phyloP scores from a whole-genome alignment of 2,797 vertebrate genomes.

The Anguilla megastoma region DNA sequence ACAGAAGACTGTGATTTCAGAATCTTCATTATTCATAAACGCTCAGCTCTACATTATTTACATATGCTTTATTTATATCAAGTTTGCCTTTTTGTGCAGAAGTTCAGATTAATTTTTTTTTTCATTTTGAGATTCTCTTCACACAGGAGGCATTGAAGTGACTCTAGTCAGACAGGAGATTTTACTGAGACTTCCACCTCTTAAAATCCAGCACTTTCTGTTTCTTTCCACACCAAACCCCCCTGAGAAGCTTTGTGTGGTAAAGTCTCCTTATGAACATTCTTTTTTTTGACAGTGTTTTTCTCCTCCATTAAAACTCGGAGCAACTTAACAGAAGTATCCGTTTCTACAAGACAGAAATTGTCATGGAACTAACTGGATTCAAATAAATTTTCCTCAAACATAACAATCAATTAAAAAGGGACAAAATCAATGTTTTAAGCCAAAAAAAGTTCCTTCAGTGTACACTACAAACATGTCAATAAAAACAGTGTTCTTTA shows the following conservation, averaged over 20 bases:
- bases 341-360: slow-evolving; percentile 26
- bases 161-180: not conserved
- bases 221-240: slow-evolving; percentile 56
- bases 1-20: not conserved
- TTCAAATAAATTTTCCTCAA: slow-evolving; percentile 38
- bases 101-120: not conserved
- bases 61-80: not conserved
- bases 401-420: slow-evolving; percentile 49
- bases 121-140: slow-evolving; percentile 10
- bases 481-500: slow-evolving; percentile 59
- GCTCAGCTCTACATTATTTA: not conserved
- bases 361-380: slow-evolving; percentile 34
- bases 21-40: not conserved
- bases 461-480: slow-evolving; percentile 62
- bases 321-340: not conserved
- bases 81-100: not conserved
- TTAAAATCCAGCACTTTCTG: slow-evolving; percentile 46
- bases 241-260: slow-evolving; percentile 39
- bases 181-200: not conserved
- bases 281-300: slow-evolving; percentile 45
- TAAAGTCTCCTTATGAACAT: slow-evolving; percentile 40
- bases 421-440: slow-evolving; percentile 51
- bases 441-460: slow-evolving; percentile 66
- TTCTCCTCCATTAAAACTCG: not conserved
- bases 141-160: not conserved